Conservation (phyloP, 2,113 vertebrate genomes). For the Oxygymnocypris stewartii region DNA sequence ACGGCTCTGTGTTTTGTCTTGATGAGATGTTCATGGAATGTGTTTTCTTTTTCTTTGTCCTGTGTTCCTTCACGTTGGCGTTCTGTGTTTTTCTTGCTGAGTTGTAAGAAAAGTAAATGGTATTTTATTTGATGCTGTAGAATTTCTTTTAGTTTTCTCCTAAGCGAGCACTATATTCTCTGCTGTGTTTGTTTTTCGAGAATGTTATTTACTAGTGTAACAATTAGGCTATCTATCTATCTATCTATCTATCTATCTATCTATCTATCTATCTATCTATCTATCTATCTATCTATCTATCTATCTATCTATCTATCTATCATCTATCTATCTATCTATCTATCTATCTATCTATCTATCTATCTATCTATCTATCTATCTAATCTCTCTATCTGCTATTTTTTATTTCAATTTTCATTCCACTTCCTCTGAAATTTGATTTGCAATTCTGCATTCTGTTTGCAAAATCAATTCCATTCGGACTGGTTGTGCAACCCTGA, state of each 20-base stretch:
- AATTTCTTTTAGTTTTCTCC: not conserved
- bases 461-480: not conserved
- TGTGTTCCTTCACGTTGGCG: conserved; percentile 38
- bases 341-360: not conserved
- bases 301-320: not conserved
- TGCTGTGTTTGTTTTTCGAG: conserved; percentile 15
- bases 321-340: not conserved
- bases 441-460: not conserved
- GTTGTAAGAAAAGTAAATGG: conserved; percentile 49
- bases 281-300: not conserved
- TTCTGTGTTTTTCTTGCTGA: conserved; percentile 49
- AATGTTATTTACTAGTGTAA: conserved; percentile 25
- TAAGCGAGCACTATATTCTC: not conserved
- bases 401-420: not conserved
- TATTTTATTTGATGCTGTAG: conserved; percentile 34
- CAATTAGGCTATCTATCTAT: not conserved
- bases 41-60: conserved; percentile 40
- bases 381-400: not conserved
- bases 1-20: conserved; percentile 77
- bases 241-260: not conserved
- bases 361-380: not conserved
- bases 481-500: not conserved
- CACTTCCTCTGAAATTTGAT: not conserved
- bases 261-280: not conserved
- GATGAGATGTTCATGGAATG: conserved; percentile 73